Percentiles rank a stretch among this genome's conserved stretches.
These are phyloP conservation scores for Synanthedon tipuliformis DNA, from an alignment of 2,888 invertebrate genomes.

Conservation along the genomic window DNA sequence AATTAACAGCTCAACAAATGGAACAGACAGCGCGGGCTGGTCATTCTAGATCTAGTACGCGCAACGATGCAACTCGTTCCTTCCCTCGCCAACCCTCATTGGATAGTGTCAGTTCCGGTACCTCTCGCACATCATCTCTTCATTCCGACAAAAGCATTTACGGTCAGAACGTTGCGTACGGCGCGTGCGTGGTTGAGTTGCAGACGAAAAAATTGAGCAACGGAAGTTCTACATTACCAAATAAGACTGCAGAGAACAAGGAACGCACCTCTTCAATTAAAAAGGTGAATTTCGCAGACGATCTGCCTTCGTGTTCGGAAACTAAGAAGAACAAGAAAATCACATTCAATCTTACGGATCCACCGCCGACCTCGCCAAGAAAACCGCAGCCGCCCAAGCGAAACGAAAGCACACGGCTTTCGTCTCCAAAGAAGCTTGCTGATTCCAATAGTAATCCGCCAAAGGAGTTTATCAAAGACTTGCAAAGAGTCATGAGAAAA, in stretches of 20 bases:
- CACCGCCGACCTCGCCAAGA: constrained; percentile 70
- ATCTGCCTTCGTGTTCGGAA: constrained; percentile 52
- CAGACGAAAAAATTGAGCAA: constrained; percentile 64
- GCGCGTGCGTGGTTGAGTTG: constrained; percentile 69
- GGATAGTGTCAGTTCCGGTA: constrained; percentile 66
- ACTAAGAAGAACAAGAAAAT: constrained; percentile 74
- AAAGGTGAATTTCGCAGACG: constrained; percentile 75
- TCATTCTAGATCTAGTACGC: constrained; percentile 41
- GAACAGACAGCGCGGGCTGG: constrained; percentile 46
- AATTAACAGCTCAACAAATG: constrained; percentile 47
- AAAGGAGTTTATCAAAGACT: constrained; percentile 85
- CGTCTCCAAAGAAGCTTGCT: constrained; percentile 81
- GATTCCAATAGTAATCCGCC: constrained; percentile 81
- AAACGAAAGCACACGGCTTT: constrained; percentile 78
- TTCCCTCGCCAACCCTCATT: constrained; percentile 70
- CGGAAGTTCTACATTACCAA: constrained; percentile 42
- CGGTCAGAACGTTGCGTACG: constrained; percentile 45
- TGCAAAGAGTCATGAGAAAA: constrained; percentile 92
- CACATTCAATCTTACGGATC: constrained; percentile 70
- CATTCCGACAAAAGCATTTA: constrained; percentile 52
- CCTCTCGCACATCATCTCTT: constrained; percentile 52
- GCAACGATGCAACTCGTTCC: constrained; percentile 41
- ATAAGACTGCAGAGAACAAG: constrained; percentile 38
- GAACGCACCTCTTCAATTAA: constrained; percentile 62
- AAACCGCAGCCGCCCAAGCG: constrained; percentile 82